A percentile compares a stretch with the other conserved stretches of the same genome.
Conservation (phyloP, 1,140 invertebrate species). For the Cotesia typhae region DNA sequence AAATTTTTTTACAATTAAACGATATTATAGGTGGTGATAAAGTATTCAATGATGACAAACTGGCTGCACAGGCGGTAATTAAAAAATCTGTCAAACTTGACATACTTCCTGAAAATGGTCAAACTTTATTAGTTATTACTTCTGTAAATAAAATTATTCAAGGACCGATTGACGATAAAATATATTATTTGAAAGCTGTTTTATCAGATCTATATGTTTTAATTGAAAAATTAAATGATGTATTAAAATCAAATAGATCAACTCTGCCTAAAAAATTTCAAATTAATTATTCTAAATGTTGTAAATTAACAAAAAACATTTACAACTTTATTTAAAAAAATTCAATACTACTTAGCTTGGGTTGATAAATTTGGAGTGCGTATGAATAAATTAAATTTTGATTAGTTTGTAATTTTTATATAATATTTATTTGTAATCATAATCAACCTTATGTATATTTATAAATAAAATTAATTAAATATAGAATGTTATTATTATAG, state of each 20-base stretch:
- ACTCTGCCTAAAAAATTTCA: not conserved
- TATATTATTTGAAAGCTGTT: not conserved
- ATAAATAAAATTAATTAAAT: too few species aligned
- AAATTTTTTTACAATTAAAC: conserved; percentile 15
- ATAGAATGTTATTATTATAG: too few species aligned
- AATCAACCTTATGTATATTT: too few species aligned
- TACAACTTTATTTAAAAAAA: conserved; percentile 10
- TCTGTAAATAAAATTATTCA: conserved; percentile 1
- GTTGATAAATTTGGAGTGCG: conserved; percentile 6
- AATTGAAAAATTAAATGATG: not conserved
- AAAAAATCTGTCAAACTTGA: conserved; percentile 12
- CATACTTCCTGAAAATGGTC: not conserved
- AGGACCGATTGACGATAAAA: not conserved
- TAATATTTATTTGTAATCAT: not conserved
- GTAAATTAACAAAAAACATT: not conserved
- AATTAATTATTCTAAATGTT: not conserved
- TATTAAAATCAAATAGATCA: not conserved
- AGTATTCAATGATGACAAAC: not conserved
- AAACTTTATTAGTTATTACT: not conserved
- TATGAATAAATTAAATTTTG: not conserved
- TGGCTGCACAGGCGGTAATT: not conserved
- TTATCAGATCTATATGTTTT: conserved; percentile 16
- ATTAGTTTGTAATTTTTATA: not conserved
- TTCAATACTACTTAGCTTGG: conserved; percentile 11
- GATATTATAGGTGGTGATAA: conserved; percentile 8